Conservation (phyloP, 2,113 vertebrate species). For the Carassius carassius region DNA sequence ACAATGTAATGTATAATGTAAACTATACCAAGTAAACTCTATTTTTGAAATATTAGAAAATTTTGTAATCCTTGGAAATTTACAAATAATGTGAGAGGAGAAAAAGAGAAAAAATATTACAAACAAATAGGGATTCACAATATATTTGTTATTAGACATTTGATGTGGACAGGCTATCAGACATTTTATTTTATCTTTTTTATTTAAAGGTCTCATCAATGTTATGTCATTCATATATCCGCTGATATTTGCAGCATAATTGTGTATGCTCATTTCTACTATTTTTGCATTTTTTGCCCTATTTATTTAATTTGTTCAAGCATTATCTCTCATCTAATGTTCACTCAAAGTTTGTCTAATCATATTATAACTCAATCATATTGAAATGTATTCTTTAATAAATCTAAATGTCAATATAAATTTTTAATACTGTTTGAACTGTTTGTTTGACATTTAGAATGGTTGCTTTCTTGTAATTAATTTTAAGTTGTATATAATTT, state of each 20-base stretch:
- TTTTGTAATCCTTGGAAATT: not conserved
- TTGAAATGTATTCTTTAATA: not conserved
- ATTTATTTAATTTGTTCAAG: no score
- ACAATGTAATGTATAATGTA: no score
- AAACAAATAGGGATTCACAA: not conserved
- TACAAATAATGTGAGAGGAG: no score
- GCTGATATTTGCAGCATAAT: no score
- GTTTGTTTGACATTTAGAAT: not conserved
- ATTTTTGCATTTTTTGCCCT: no score
- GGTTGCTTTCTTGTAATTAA: not conserved
- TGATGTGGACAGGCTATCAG: not conserved
- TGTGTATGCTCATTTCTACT: no score
- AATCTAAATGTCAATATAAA: not conserved
- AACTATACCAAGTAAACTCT: no score
- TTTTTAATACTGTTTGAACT: not conserved
- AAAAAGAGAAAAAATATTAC: not conserved
- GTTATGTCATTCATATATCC: no score
- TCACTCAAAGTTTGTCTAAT: not conserved
- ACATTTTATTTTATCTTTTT: not conserved
- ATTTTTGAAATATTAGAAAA: not conserved
- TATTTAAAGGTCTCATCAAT: no score
- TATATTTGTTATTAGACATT: not conserved
- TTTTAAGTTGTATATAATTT: no score
- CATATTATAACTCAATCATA: not conserved
- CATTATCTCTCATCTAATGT: not conserved